These are phyloP conservation scores for Agonopterix arenella DNA, from an alignment of 2,888 invertebrate genomes.

Conservation along the genomic window DNA sequence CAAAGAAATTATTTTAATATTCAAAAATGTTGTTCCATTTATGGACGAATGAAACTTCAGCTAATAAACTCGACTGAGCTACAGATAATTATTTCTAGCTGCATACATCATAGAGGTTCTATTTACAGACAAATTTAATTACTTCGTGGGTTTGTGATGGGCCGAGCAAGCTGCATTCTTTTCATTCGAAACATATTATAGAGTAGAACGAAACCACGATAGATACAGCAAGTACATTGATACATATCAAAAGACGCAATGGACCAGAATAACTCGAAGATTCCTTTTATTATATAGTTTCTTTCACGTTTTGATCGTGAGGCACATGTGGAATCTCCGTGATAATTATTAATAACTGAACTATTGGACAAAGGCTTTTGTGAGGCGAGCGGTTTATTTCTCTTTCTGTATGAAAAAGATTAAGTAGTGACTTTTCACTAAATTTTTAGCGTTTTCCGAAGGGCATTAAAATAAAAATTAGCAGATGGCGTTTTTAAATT, in stretches of 20 bases:
- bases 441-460: too few relatives aligned
- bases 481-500: too few relatives aligned
- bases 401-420: too few relatives aligned
- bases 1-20: too few relatives aligned
- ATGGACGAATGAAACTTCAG: too few relatives aligned
- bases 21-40: too few relatives aligned
- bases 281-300: conserved; percentile 19
- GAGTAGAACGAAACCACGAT: conserved; percentile 23
- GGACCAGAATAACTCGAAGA: conserved; percentile 31
- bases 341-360: not conserved
- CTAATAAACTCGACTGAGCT: not conserved
- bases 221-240: conserved; percentile 2
- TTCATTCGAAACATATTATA: conserved; percentile 33
- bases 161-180: conserved; percentile 24
- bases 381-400: too few relatives aligned
- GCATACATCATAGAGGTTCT: too few relatives aligned
- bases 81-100: too few relatives aligned
- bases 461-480: too few relatives aligned
- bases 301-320: not conserved
- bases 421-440: too few relatives aligned
- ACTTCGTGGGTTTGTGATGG: conserved; percentile 9
- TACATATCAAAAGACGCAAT: conserved; percentile 31
- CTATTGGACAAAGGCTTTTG: too few relatives aligned
- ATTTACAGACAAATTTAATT: conserved; percentile 24
- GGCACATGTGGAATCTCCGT: conserved; percentile 10